Percentiles rank a stretch among this genome's conserved stretches.
These are phyloP conservation scores for Ibidorhyncha struthersii DNA, from an alignment of 2,113 vertebrate species.

Conservation along the genomic window DNA sequence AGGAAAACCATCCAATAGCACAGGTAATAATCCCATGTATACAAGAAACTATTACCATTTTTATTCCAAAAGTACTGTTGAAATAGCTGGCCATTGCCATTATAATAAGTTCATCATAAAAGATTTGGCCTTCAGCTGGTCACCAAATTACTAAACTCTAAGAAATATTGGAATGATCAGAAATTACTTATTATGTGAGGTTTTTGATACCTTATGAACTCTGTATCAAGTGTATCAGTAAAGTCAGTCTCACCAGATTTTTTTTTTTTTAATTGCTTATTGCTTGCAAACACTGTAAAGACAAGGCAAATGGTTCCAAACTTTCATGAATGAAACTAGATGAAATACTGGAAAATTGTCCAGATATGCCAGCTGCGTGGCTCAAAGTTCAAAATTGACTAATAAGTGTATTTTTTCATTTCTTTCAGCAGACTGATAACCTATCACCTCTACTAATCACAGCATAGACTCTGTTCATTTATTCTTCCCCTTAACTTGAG, in stretches of 20 bases:
- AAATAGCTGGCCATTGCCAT: neutral
- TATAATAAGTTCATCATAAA: neutral
- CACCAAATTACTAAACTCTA: neutral
- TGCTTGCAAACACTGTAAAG: neutral
- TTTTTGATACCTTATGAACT: neutral
- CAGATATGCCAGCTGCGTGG: neutral
- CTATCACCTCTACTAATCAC: neutral
- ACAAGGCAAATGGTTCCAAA: conserved; percentile 23
- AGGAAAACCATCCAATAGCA: neutral
- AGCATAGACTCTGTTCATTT: neutral
- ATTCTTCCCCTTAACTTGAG: neutral
- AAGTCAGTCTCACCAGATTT: neutral
- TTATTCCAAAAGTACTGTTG: neutral
- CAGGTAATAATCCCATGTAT: neutral
- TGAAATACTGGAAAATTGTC: neutral
- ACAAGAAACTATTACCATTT: neutral
- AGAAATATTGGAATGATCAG: neutral
- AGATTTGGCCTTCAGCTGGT: neutral
- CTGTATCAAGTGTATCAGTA: neutral
- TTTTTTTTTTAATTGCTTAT: neutral
- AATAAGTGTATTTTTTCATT: neutral
- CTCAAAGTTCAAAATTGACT: neutral
- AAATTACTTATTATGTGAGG: neutral
- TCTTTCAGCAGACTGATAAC: neutral
- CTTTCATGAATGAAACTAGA: conserved; percentile 27